phyloP scores from a whole-genome alignment of 2,888 invertebrate genomes.

The Silvanus unidentatus region DNA sequence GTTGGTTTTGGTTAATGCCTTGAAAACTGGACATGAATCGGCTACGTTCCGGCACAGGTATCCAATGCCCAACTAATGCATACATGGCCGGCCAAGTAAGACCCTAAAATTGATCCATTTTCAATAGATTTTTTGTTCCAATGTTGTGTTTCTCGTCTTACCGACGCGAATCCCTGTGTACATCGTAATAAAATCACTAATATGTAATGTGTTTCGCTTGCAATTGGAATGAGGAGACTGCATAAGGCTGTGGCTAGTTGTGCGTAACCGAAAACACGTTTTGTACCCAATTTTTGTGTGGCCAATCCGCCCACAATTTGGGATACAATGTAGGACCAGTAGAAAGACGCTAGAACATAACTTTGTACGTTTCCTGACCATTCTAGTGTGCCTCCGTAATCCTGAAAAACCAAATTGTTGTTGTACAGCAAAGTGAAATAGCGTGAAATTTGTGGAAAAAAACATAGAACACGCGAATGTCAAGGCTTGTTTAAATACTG shows the following conservation, averaged over 20 bases:
- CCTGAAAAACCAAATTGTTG: slow-evolving; percentile 30
- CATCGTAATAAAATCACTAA: slow-evolving; percentile 58
- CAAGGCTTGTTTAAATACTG: no score
- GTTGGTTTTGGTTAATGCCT: slow-evolving; percentile 42
- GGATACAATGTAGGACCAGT: slow-evolving; percentile 68
- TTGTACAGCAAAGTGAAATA: no score
- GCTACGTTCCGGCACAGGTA: slow-evolving; percentile 63
- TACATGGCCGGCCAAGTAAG: slow-evolving; percentile 74
- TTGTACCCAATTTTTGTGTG: slow-evolving; percentile 65
- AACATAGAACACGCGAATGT: no score
- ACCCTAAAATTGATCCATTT: slow-evolving; percentile 47
- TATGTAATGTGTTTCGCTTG: slow-evolving; percentile 57
- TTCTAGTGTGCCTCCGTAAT: slow-evolving; percentile 54
- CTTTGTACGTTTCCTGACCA: slow-evolving; percentile 62
- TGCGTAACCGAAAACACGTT: slow-evolving; percentile 64
- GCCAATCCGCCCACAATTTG: slow-evolving; percentile 65
- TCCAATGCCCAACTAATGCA: slow-evolving; percentile 67
- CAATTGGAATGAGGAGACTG: slow-evolving; percentile 60
- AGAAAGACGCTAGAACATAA: slow-evolving; percentile 61
- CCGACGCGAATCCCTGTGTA: slow-evolving; percentile 64
- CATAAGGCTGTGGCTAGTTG: slow-evolving; percentile 63
- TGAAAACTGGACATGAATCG: slow-evolving; percentile 72
- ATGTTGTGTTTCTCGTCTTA: no score
- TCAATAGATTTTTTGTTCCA: no score
- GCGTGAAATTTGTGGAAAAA: background rate